Evolutionary conservation across 2,888 invertebrate species (phyloP), one percentile per base, ranked within the genome.

Genomic region (Lycophotia porphyrea): DNA sequence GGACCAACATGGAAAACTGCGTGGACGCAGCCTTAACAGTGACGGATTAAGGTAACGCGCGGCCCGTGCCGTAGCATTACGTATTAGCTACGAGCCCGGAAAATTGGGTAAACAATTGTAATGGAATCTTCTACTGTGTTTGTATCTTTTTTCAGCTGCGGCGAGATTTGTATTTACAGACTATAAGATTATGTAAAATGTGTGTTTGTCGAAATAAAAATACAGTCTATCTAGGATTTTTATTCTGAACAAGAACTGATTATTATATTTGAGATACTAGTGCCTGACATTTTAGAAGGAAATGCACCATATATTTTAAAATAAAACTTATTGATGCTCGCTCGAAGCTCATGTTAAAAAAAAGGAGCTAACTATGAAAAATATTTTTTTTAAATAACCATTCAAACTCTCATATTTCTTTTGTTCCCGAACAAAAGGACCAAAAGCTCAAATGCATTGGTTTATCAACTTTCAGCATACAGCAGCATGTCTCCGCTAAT

Each of bases 1-100:
- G 93, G 93, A 93, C 90, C 88, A 87, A 92, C 91, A 91, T 93
- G 94, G 92, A 93, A 93, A 93, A 93, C 92, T 93, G 93, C 93
- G 93, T 92, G 91, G 92, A 92, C 92, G 91, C 92, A 93, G 89
- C 90, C 90, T 91, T 77, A 74, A 47, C 84, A 84, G 84, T 78
- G 84, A 76, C 83, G 90, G 84, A 83, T 80, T 83, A 74, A 74
- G 84, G 58, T 65, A 49, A 66, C 63, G 55, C 44, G 42, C 44
- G 58, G 31, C 49, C 58, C 61, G 71, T 70, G 68, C 65, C 34
- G 34, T 66, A 63, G 34, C 49, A 27, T 63, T 42, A 24, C 60
- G 24, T 55, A 67, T 47, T 52, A 39, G 15, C 31, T 71, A 47
- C n/a, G 58, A 64, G 52, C 34, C 67, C 64, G 64, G 44, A 64